A percentile compares a stretch with the other conserved stretches of the same genome.
Conservation (phyloP, 2,797 vertebrate genomes). For the Lagocephalus sceleratus region DNA sequence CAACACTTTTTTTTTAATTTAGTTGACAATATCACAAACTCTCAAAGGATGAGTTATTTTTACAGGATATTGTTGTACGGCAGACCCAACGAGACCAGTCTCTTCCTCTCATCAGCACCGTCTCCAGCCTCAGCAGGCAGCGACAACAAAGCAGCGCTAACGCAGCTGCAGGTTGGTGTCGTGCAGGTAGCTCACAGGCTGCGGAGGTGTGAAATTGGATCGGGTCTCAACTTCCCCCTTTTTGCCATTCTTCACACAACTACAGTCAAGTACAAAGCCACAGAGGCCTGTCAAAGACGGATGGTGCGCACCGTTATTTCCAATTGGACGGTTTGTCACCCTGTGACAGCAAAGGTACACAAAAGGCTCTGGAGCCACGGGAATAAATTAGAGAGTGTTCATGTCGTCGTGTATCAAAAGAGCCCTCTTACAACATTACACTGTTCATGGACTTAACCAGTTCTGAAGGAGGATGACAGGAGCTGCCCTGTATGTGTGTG, state of each 20-base stretch:
- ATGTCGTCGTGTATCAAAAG: no score
- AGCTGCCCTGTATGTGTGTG: background rate
- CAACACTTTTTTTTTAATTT: no score
- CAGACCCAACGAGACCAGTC: no score
- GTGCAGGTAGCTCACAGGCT: slow-evolving; percentile 25
- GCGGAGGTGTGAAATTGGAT: slow-evolving; percentile 53
- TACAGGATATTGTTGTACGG: no score
- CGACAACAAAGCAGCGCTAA: slow-evolving; percentile 22
- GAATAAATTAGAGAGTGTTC: background rate
- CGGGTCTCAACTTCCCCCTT: slow-evolving; percentile 32
- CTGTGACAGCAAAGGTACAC: slow-evolving; percentile 1
- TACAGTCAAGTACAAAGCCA: background rate
- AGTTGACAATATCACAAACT: no score
- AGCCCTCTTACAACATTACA: no score
- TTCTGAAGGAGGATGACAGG: background rate
- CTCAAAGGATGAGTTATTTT: no score
- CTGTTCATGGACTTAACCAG: no score
- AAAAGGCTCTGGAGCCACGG: background rate
- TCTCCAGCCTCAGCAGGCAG: slow-evolving; percentile 37
- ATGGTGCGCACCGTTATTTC: slow-evolving; percentile 9
- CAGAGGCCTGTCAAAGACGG: slow-evolving; percentile 9
- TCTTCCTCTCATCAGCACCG: slow-evolving; percentile 15
- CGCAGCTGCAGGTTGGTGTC: background rate
- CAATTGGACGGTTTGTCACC: slow-evolving; percentile 8
- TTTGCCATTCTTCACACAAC: slow-evolving; percentile 16